phyloP scores from a whole-genome alignment of 2,888 invertebrate species.

The Orchesella flavescens region DNA sequence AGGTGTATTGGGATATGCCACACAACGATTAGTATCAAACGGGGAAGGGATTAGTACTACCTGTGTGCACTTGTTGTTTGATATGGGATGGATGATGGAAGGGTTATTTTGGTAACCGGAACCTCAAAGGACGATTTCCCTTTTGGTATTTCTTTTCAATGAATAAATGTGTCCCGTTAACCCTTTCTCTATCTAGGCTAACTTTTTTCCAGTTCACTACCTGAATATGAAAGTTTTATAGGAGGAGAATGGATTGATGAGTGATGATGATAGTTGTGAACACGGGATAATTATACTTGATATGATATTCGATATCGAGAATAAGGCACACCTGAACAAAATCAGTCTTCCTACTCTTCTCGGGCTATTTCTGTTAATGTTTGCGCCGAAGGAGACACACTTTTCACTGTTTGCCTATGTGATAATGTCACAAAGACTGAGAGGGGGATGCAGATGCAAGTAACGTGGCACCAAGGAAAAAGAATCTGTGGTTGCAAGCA shows the following conservation, averaged over 20 bases:
- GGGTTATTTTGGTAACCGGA: conserved; percentile 47
- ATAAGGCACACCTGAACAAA: conserved; percentile 11
- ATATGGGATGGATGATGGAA: no score
- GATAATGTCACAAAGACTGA: conserved; percentile 45
- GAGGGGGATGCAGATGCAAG: conserved; percentile 15
- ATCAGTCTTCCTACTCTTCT: conserved; percentile 1
- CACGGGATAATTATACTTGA: no score
- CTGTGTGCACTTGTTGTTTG: no score
- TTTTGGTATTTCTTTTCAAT: conserved; percentile 38
- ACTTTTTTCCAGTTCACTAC: conserved; percentile 49
- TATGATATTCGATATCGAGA: not conserved
- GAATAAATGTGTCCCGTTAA: conserved; percentile 24
- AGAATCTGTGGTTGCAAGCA: conserved; percentile 47
- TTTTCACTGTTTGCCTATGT: conserved; percentile 53
- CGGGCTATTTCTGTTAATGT: conserved; percentile 41
- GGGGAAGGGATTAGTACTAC: no score
- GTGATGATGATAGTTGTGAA: not conserved
- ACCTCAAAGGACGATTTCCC: conserved; percentile 42
- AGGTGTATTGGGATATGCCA: no score
- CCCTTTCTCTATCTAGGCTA: conserved; percentile 32
- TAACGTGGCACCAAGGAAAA: conserved; percentile 32
- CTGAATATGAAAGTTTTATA: conserved; percentile 40
- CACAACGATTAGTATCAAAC: no score
- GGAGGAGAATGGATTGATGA: conserved; percentile 12
- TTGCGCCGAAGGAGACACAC: conserved; percentile 49